These are phyloP conservation scores for Cyclargus thomasi DNA, from an alignment of 1,140 invertebrate species.

Conservation along the genomic window DNA sequence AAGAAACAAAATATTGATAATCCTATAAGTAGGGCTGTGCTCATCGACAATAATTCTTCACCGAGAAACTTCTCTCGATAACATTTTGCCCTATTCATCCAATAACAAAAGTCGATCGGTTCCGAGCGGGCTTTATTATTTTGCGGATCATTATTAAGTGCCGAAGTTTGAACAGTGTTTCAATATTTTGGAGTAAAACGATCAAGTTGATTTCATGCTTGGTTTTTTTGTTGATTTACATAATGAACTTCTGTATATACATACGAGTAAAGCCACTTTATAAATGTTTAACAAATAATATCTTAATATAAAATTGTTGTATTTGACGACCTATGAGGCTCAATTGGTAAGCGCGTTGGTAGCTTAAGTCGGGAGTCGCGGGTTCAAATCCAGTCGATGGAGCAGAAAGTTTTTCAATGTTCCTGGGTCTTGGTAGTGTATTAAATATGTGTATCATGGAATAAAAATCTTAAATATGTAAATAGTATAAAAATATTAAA, in stretches of 20 bases:
- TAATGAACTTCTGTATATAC: background rate
- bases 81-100: slow-evolving; percentile 20
- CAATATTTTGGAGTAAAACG: background rate
- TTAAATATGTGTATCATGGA: too few species aligned
- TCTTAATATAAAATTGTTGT: too few species aligned
- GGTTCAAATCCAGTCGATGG: too few species aligned
- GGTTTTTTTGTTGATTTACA: background rate
- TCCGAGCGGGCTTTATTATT: slow-evolving; percentile 16
- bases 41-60: background rate
- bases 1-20: background rate
- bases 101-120: slow-evolving; percentile 22
- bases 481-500: too few species aligned
- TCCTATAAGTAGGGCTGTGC: background rate
- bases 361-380: too few species aligned
- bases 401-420: too few species aligned
- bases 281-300: too few species aligned
- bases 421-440: too few species aligned
- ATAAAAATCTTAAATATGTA: too few species aligned
- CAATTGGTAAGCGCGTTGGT: too few species aligned
- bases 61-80: slow-evolving; percentile 2
- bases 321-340: too few species aligned
- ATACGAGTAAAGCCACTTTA: too few species aligned
- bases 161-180: slow-evolving; percentile 15
- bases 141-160: slow-evolving; percentile 14
- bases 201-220: background rate